Conservation (phyloP, 2,797 vertebrate genomes). For the Pogoniulus pusillus region DNA sequence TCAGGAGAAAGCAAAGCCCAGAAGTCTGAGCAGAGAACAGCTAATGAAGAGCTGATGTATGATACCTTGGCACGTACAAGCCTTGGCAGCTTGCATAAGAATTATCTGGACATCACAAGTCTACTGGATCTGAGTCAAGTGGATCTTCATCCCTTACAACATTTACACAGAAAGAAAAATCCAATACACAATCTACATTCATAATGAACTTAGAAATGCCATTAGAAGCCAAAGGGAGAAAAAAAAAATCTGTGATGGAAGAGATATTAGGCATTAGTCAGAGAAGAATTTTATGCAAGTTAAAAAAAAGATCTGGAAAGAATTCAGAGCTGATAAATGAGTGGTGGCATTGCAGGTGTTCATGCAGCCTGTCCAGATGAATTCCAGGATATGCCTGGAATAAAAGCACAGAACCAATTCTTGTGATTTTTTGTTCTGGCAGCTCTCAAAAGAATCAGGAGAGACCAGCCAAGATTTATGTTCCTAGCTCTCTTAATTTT, state of each 20-base stretch:
- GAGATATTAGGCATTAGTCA: neutral
- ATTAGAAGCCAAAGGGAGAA: neutral
- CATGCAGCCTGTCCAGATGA: neutral
- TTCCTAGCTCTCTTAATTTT: neutral
- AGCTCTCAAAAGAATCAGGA: neutral
- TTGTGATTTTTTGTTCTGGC: neutral
- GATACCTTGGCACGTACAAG: neutral
- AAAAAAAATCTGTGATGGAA: neutral
- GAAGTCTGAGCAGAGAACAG: neutral
- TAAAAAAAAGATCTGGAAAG: neutral
- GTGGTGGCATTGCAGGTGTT: neutral
- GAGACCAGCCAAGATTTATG: neutral
- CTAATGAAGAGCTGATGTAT: neutral
- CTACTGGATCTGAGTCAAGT: neutral
- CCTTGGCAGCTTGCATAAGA: neutral
- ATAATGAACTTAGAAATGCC: neutral
- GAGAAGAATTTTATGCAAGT: neutral
- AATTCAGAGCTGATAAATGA: neutral
- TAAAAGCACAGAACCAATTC: neutral
- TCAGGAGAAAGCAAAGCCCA: neutral
- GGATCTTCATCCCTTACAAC: neutral
- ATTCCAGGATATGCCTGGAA: neutral
- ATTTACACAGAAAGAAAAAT: neutral
- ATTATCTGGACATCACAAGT: neutral
- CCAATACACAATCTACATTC: neutral